phyloP scores from a whole-genome alignment of 2,888 invertebrate species.

The Philonicus albiceps region DNA sequence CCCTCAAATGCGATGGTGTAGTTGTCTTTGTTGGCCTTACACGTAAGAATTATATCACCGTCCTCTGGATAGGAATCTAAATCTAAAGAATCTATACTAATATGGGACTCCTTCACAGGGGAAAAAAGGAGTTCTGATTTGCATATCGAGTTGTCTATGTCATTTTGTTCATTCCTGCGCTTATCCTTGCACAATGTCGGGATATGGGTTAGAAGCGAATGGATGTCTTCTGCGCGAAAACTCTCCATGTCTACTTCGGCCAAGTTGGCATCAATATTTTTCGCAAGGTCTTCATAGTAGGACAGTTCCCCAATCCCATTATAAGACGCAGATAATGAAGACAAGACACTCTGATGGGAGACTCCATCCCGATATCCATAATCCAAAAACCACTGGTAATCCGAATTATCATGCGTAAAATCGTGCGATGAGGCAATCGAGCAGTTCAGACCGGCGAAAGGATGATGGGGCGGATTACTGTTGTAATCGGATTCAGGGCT shows the following conservation, averaged over 20 bases:
- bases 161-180: constrained; percentile 65
- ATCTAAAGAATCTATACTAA: constrained; percentile 90
- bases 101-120: constrained; percentile 82
- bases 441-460: constrained; percentile 54
- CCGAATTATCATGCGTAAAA: constrained; percentile 85
- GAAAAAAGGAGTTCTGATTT: constrained; percentile 91
- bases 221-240: constrained; percentile 90
- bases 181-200: constrained; percentile 74
- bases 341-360: constrained; percentile 81
- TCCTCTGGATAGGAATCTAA: constrained; percentile 79
- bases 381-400: constrained; percentile 91
- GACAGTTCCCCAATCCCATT: constrained; percentile 73
- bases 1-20: constrained; percentile 95
- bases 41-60: constrained; percentile 87
- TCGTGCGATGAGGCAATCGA: constrained; percentile 66
- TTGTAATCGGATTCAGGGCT: constrained; percentile 61
- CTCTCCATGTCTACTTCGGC: constrained; percentile 96
- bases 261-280: constrained; percentile 90
- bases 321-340: constrained; percentile 82
- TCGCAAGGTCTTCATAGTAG: constrained; percentile 85
- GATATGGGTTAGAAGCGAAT: constrained; percentile 80
- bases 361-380: constrained; percentile 85
- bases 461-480: constrained; percentile 60
- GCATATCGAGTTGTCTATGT: constrained; percentile 87
- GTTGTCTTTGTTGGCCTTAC: constrained; percentile 92